Evolutionary conservation across 2,113 vertebrate species (phyloP), one percentile per base, ranked within the genome.

Genomic region (Puma concolor): DNA sequence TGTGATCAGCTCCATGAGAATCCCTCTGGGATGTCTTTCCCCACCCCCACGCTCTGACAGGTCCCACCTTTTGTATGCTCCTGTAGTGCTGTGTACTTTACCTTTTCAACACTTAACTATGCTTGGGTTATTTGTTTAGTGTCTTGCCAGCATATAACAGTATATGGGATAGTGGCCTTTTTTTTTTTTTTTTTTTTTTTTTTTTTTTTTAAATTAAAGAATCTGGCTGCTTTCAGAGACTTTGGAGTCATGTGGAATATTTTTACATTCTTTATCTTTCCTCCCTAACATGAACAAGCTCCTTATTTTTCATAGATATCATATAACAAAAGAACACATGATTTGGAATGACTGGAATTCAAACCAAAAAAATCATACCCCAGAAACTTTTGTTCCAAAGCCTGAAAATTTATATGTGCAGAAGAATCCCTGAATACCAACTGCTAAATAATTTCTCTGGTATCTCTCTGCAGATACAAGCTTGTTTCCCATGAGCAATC

Each of bases 371-470:
- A 96, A 36, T 91, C 29, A n/a, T 29, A 91, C 77, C 23, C 57
- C 50, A 94, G 71, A 88, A 94, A 74, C 25, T 76, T 84, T 38
- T 81, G 74, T 96, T 97, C 38, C 44, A 97, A 63, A 96, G 19
- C 33, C 44, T 95, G 33, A 93, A 74, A 82, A 93, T 93, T 79
- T 90, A 3, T 94, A 63, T 91, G 44, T 96, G 60, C 7, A 69
- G 38, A 92, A 92, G 76, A 89, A 84, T 93, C 41, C 72, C 29
- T 52, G 57, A 91, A 91, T 91, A 92, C 36, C 54, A 97, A 54
- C 21, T 52, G 44, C 21, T 76, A 38, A 88, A 48, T 96, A 90
- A 93, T 95, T 94, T 76, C 72, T 91, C 29, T 81, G 36, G 25
- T 93, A n/a, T 81, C 7, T 94, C 38, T 94, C 38, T 86, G 25